A percentile compares a stretch with the other conserved stretches of the same genome.
phyloP scores from a whole-genome alignment of 2,888 invertebrate genomes.

The Lasiommata megera region DNA sequence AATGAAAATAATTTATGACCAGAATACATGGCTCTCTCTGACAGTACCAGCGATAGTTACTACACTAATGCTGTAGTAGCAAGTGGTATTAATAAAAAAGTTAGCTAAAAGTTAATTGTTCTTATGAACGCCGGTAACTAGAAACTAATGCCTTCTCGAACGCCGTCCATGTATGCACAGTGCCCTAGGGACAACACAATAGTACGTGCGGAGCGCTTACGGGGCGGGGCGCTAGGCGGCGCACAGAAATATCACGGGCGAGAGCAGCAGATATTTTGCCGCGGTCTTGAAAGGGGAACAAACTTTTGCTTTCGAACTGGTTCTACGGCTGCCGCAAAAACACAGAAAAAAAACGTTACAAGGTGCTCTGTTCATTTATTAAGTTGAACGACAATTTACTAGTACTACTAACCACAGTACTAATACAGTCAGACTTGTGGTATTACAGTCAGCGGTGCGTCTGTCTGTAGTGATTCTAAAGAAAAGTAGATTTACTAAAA shows the following conservation, averaged over 20 bases:
- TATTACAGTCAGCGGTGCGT: no score
- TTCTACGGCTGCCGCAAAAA: slow-evolving; percentile 80
- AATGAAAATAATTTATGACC: no score
- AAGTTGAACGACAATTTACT: no score
- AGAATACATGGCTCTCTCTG: no score
- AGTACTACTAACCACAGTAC: no score
- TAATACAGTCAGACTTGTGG: no score
- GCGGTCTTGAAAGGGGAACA: slow-evolving; percentile 89
- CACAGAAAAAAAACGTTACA: slow-evolving; percentile 69
- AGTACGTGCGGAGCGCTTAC: slow-evolving; percentile 75
- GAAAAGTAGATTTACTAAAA: no score
- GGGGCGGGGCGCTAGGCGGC: slow-evolving; percentile 81
- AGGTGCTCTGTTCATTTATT: slow-evolving; percentile 26
- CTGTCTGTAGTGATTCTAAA: no score
- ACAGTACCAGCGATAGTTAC: no score
- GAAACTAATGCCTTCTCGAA: slow-evolving; percentile 43
- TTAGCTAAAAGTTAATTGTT: background rate
- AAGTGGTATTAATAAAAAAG: background rate
- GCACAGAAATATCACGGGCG: slow-evolving; percentile 89
- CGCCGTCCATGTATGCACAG: slow-evolving; percentile 40
- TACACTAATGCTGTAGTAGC: no score
- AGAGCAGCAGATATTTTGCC: slow-evolving; percentile 87
- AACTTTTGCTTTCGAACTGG: slow-evolving; percentile 84
- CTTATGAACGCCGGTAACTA: background rate
- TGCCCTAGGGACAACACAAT: slow-evolving; percentile 53